A percentile compares a stretch with the other conserved stretches of the same genome.
phyloP scores from a whole-genome alignment of 2,797 vertebrate species.

The Oryzias sinensis region DNA sequence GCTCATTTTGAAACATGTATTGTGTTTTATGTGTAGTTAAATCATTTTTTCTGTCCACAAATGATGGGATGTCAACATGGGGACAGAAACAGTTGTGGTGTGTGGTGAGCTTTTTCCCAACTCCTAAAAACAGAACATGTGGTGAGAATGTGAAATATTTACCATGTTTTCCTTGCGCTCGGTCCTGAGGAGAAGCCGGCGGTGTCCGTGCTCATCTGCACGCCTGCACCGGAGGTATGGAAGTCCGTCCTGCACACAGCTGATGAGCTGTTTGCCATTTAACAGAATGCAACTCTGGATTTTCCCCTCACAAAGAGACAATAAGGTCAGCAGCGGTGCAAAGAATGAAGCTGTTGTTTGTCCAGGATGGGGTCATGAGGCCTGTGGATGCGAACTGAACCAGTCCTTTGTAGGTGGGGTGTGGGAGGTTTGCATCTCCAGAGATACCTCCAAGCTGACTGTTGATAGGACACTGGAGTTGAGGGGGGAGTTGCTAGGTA shows the following conservation, averaged over 20 bases:
- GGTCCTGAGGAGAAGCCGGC: slow-evolving; percentile 37
- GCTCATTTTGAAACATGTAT: no score
- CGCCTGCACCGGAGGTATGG: slow-evolving; percentile 48
- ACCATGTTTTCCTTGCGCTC: slow-evolving; percentile 74
- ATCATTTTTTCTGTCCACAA: no score
- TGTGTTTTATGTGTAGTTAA: no score
- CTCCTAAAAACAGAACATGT: no score
- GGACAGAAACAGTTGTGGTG: no score
- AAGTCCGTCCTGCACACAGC: slow-evolving; percentile 54
- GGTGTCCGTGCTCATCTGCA: slow-evolving; percentile 63
- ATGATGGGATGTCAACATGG: no score
- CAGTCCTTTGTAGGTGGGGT: slow-evolving; percentile 67
- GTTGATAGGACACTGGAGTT: slow-evolving; percentile 57
- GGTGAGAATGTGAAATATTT: slow-evolving; percentile 24
- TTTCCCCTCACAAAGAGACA: slow-evolving; percentile 84
- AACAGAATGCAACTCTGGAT: slow-evolving; percentile 82
- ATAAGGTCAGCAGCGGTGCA: slow-evolving; percentile 82
- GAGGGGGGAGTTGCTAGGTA: slow-evolving; percentile 58
- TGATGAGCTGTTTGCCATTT: slow-evolving; percentile 68
- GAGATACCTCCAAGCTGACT: slow-evolving; percentile 67
- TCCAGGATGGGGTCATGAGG: slow-evolving; percentile 68
- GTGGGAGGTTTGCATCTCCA: slow-evolving; percentile 71
- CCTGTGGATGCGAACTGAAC: slow-evolving; percentile 75
- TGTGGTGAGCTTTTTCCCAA: no score
- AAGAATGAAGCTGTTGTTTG: slow-evolving; percentile 85